Conservation (phyloP, 2,888 invertebrate genomes). For the Acleris holmiana region DNA sequence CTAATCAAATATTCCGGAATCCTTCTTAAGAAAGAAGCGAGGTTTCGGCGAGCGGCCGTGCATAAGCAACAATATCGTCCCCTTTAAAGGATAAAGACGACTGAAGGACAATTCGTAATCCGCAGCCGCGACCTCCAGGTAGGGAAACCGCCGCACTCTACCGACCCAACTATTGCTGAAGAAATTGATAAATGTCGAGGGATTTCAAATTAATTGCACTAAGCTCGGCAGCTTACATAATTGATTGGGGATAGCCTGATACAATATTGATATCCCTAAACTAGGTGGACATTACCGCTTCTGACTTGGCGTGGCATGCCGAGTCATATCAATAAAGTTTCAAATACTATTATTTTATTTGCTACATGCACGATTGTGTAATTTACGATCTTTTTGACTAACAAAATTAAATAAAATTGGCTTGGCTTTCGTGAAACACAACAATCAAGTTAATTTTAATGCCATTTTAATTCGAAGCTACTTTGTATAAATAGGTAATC, state of each 20-base stretch:
- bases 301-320: background rate
- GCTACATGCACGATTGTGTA: too few species aligned
- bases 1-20: slow-evolving; percentile 79
- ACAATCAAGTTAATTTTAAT: too few species aligned
- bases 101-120: slow-evolving; percentile 73
- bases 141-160: slow-evolving; percentile 12
- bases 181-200: slow-evolving; percentile 30
- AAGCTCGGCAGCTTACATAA: slow-evolving; percentile 27
- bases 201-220: slow-evolving; percentile 30
- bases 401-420: too few species aligned
- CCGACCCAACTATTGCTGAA: slow-evolving; percentile 14
- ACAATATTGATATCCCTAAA: slow-evolving; percentile 25
- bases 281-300: slow-evolving; percentile 4
- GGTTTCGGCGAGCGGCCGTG: slow-evolving; percentile 60
- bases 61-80: slow-evolving; percentile 76
- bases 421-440: too few species aligned
- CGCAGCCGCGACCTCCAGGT: slow-evolving; percentile 56
- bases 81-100: slow-evolving; percentile 73
- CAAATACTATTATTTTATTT: too few species aligned
- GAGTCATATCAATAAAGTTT: background rate
- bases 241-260: slow-evolving; percentile 20
- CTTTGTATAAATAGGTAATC: too few species aligned
- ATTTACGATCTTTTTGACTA: too few species aligned
- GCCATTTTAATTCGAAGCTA: too few species aligned
- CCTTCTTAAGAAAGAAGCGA: slow-evolving; percentile 67